These are phyloP conservation scores for Polypedilum vanderplanki DNA, from an alignment of 1,140 invertebrate species.

Conservation along the genomic window DNA sequence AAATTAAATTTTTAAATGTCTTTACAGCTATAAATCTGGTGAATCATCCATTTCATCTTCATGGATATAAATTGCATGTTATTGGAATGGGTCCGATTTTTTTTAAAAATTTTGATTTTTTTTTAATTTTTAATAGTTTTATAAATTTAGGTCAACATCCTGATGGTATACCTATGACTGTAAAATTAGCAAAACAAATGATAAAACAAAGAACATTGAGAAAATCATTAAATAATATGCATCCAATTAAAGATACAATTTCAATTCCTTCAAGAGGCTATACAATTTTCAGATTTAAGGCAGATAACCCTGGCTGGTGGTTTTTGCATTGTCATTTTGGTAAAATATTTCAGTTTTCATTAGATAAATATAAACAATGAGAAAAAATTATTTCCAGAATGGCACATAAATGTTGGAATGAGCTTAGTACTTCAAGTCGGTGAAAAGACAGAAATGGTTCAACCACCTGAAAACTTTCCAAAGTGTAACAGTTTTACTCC, in stretches of 20 bases:
- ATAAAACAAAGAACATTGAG: not conserved
- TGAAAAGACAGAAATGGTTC: conserved; percentile 44
- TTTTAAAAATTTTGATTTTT: too few species aligned
- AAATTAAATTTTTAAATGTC: not conserved
- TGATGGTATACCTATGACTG: conserved; percentile 34
- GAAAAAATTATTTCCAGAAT: conserved; percentile 26
- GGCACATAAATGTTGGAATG: conserved; percentile 47
- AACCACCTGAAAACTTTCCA: conserved; percentile 47
- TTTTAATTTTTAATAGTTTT: not conserved
- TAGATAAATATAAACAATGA: not conserved
- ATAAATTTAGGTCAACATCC: too few species aligned
- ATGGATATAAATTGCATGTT: conserved; percentile 41
- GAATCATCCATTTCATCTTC: conserved; percentile 43
- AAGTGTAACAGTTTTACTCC: conserved; percentile 46
- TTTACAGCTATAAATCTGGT: conserved; percentile 37
- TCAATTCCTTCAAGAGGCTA: conserved; percentile 45
- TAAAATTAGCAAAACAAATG: conserved; percentile 34
- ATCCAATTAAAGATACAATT: conserved; percentile 44
- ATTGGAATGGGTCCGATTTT: conserved; percentile 37
- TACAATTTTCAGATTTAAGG: conserved; percentile 43
- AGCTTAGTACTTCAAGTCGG: conserved; percentile 49
- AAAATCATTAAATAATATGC: conserved; percentile 30
- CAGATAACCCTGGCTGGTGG: conserved; percentile 43
- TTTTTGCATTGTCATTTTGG: conserved; percentile 33
- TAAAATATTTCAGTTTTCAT: not conserved